These are phyloP conservation scores for Collichthys lucidus DNA, from an alignment of 2,113 vertebrate species.

Conservation along the genomic window DNA sequence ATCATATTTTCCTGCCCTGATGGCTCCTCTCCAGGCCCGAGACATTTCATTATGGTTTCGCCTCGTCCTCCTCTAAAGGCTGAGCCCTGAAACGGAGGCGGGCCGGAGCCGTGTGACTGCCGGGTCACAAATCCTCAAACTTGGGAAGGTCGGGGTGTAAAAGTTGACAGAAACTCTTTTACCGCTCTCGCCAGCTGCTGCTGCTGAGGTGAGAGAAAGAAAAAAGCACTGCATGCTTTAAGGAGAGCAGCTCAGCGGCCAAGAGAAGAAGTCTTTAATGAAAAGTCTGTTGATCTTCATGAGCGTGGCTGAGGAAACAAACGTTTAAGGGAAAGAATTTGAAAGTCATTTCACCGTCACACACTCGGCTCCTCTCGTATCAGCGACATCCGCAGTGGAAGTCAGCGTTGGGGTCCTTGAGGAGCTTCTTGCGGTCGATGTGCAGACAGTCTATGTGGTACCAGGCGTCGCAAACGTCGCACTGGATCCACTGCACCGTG, in stretches of 20 bases:
- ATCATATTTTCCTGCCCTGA: background rate
- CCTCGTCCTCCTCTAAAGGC: background rate
- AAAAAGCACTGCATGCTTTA: background rate
- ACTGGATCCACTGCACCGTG: conserved; percentile 91
- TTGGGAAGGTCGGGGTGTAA: background rate
- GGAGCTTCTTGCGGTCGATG: conserved; percentile 80
- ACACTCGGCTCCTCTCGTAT: background rate
- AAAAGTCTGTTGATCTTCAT: background rate
- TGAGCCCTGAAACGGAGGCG: background rate
- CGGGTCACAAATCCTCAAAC: background rate
- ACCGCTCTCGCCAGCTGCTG: background rate
- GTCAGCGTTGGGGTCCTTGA: conserved; percentile 84
- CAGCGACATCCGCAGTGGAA: conserved; percentile 88
- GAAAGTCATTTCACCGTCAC: background rate
- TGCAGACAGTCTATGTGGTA: conserved; percentile 88
- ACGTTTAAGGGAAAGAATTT: background rate
- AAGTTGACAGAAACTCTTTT: background rate
- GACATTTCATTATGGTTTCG: conserved; percentile 14
- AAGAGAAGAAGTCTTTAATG: background rate
- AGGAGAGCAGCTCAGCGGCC: conserved; percentile 13
- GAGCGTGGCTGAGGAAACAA: background rate
- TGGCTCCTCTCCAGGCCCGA: background rate
- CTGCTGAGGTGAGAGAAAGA: background rate
- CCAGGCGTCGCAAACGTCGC: conserved; percentile 90
- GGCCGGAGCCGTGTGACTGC: background rate